Conservation (phyloP, 2,113 vertebrate species). For the Megaleporinus macrocephalus region DNA sequence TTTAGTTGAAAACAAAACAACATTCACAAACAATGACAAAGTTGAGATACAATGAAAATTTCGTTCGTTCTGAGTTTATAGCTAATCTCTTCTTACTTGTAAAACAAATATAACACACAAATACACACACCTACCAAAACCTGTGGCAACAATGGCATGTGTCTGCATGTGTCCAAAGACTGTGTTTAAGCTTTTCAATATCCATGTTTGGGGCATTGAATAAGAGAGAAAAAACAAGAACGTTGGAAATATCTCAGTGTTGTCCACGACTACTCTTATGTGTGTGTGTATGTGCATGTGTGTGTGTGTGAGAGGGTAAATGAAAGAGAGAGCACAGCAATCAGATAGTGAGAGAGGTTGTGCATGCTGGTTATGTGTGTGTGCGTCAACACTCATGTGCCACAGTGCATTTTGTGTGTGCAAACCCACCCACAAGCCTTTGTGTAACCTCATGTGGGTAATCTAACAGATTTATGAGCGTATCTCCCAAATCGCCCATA, state of each 20-base stretch:
- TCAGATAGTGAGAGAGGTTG: conserved; percentile 19
- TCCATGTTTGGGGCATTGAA: background rate
- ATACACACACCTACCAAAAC: conserved; percentile 22
- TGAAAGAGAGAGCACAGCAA: conserved; percentile 11
- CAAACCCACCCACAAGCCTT: conserved; percentile 17
- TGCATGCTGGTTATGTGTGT: conserved; percentile 25
- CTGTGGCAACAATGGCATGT: background rate
- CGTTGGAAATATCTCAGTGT: background rate
- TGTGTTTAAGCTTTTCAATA: background rate
- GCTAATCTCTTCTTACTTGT: background rate
- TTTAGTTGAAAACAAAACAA: too few relatives aligned
- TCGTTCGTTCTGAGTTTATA: too few relatives aligned
- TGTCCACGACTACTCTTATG: background rate
- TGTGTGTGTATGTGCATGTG: background rate
- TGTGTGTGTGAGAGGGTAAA: background rate
- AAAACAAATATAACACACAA: conserved; percentile 4
- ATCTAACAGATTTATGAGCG: conserved; percentile 52
- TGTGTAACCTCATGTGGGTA: conserved; percentile 53
- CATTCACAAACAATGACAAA: too few relatives aligned
- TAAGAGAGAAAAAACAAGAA: background rate
- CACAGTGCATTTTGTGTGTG: conserved; percentile 32
- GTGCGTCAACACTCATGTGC: background rate
- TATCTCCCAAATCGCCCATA: conserved; percentile 50
- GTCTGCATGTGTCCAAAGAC: background rate
- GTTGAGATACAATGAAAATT: too few relatives aligned